Base-by-base conservation (phyloP, 1,140 invertebrate genomes). In the Trachelipus rathkii region DNA sequence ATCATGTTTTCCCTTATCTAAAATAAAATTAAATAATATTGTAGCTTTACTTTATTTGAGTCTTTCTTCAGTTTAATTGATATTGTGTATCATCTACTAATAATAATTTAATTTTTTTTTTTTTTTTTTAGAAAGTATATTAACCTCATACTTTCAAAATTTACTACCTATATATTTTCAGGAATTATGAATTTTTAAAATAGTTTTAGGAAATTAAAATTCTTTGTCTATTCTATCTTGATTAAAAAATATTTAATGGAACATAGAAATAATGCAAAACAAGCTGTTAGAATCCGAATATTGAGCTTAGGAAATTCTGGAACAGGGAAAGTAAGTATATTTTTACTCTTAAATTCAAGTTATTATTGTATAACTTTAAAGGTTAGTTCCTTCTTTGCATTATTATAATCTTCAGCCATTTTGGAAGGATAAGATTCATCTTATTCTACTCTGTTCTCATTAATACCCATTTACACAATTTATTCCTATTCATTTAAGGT, bases 251-350 rank as follows among this genome's bases (percentile, higher is more conserved):
- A 33, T 33, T 33, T 33, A 60, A 60, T 60, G 50, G 50, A 60
- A 60, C 19, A 60, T 8, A 13, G 50, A 19, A 60, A 60, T 60
- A 60, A 60, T 19, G 11, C 2, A 60, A 60, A 60, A 60, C 50
- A 60, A 8, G 8, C 50, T 8, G 50, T 60, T 15, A 60, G 79
- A 72, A 81, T 81, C 43, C 75, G 79, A 53, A 75, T 81, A n/a
- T 44, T 81, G 45, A 81, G 79, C 50, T 71, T 81, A n/a, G 79
- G 79, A 67, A 81, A 81, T 68, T 68, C 75, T 33, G 79, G 79
- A 50, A 76, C 77, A 15, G 79, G 79, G 8, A 81, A 81, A 68
- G 79, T 81, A 78, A 72, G 66, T 60, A 60, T 8, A 19, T 15
- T 60, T 60, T 60, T 60, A 3, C 11, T 60, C 50, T 60, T 1